Evolutionary conservation across 2,888 invertebrate genomes (phyloP).

Genomic region (Dione juno): DNA sequence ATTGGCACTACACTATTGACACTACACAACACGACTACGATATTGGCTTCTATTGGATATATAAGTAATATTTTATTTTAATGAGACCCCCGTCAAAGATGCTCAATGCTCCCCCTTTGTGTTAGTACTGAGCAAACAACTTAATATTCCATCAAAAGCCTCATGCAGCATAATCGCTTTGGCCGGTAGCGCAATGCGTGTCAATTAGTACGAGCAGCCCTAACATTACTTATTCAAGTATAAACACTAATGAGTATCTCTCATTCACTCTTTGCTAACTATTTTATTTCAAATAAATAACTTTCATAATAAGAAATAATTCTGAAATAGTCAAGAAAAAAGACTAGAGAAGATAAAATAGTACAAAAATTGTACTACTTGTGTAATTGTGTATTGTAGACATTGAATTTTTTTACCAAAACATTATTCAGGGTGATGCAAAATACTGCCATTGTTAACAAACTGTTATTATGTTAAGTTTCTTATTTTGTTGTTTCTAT

Average conservation of each 20-base stretch:
- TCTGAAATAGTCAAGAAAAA: not conserved
- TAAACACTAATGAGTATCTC: slow-evolving; percentile 29
- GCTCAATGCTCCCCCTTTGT: not conserved
- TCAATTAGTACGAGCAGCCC: slow-evolving; percentile 29
- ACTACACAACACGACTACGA: too few relatives aligned
- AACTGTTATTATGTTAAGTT: too few relatives aligned
- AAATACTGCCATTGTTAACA: too few relatives aligned
- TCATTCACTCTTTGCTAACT: slow-evolving; percentile 14
- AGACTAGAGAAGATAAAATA: not conserved
- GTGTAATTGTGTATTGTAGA: not conserved
- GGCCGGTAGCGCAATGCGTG: slow-evolving; percentile 17
- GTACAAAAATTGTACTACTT: too few relatives aligned
- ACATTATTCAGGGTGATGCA: too few relatives aligned
- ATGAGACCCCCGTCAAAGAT: slow-evolving; percentile 13
- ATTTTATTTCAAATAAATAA: not conserved
- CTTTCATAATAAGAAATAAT: not conserved
- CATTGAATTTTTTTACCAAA: too few relatives aligned
- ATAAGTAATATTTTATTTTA: not conserved
- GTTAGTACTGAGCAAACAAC: slow-evolving; percentile 17
- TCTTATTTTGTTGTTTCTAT: too few relatives aligned
- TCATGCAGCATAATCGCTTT: slow-evolving; percentile 19
- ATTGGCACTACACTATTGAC: too few relatives aligned
- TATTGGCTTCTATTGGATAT: too few relatives aligned
- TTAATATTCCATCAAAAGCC: slow-evolving; percentile 24
- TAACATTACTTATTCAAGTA: slow-evolving; percentile 18